Percentiles rank a stretch among this genome's conserved stretches.
These are phyloP conservation scores for Ptilodon capucinus DNA, from an alignment of 2,888 invertebrate species.

Conservation along the genomic window DNA sequence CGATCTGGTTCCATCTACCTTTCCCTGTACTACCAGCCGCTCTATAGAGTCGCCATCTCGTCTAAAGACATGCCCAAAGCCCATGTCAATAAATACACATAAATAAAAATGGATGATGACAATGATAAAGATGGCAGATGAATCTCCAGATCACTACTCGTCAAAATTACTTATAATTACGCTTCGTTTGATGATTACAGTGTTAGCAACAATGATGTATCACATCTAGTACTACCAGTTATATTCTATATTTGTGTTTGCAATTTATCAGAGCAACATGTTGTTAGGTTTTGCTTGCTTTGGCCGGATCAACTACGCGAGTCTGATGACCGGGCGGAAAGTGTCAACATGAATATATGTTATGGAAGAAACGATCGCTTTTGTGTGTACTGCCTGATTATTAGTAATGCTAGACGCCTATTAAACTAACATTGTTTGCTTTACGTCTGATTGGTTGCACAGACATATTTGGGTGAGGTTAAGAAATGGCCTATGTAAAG, in stretches of 20 bases:
- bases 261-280: slow-evolving; percentile 35
- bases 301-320: slow-evolving; percentile 23
- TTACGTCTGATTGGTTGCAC: not conserved
- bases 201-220: not conserved
- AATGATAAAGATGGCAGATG: too few species aligned
- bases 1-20: too few species aligned
- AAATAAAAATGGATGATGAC: too few species aligned
- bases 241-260: slow-evolving; percentile 13
- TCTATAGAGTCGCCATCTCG: too few species aligned
- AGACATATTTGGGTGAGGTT: too few species aligned
- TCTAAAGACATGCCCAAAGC: too few species aligned
- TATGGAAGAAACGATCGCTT: not conserved
- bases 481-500: too few species aligned
- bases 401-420: not conserved
- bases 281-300: slow-evolving; percentile 36
- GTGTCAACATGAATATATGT: not conserved
- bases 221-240: slow-evolving; percentile 8
- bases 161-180: too few species aligned
- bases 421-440: not conserved
- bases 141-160: too few species aligned
- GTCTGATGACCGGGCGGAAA: slow-evolving; percentile 32
- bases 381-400: slow-evolving; percentile 2
- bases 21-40: too few species aligned
- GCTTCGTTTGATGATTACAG: too few species aligned
- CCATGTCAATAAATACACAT: too few species aligned